phyloP scores from a whole-genome alignment of 2,797 vertebrate species.

The Schizopygopsis malacanthus region DNA sequence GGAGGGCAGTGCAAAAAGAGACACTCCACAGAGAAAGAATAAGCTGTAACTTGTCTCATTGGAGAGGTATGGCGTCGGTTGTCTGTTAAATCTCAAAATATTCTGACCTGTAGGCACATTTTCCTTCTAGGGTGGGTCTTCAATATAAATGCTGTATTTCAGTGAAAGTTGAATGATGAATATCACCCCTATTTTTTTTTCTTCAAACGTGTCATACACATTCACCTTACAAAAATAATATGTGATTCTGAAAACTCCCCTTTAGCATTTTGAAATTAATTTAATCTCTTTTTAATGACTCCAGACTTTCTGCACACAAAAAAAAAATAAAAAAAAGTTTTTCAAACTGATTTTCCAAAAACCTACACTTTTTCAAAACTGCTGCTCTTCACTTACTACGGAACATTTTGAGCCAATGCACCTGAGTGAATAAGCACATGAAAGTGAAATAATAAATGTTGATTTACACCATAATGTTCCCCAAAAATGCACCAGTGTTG shows the following conservation, averaged over 20 bases:
- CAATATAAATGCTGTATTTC: not conserved
- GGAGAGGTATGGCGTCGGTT: conserved; percentile 10
- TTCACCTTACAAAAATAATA: conserved; percentile 4
- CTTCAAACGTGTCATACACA: not conserved
- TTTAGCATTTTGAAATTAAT: not conserved
- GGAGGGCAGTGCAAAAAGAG: conserved; percentile 31
- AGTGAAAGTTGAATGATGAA: not conserved
- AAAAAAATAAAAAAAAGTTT: not conserved
- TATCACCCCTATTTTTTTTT: not conserved
- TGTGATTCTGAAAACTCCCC: not conserved
- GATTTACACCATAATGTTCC: not conserved
- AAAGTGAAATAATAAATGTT: not conserved
- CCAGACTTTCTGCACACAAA: not conserved
- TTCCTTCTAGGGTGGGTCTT: not conserved
- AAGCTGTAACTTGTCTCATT: conserved; percentile 24
- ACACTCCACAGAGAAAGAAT: not conserved
- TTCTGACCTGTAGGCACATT: conserved; percentile 29
- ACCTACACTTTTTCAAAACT: not conserved
- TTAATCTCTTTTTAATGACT: not conserved
- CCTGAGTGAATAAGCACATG: not conserved
- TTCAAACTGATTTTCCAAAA: not conserved
- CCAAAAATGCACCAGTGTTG: not conserved
- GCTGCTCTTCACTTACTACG: not conserved
- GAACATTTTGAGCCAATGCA: not conserved
- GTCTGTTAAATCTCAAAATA: conserved; percentile 31